Base-by-base conservation (phyloP, 2,797 vertebrate species). In the Sebastolobus alascanus region DNA sequence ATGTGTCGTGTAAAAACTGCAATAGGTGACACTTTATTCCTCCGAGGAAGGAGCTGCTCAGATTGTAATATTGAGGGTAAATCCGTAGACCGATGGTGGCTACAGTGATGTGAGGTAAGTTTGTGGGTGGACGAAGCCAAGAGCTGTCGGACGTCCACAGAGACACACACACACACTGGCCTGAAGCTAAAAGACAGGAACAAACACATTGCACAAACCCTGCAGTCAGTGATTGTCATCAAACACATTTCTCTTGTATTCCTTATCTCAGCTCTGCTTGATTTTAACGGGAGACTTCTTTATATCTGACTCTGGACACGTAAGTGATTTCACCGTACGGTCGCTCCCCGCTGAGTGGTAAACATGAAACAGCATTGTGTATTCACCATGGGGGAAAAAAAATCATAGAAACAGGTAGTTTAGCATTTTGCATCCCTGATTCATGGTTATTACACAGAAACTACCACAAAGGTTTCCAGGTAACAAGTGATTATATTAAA, bases 61-160 rank as follows among this genome's bases (percentile, higher is more conserved):
- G 16, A 71, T 80, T 75, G 76, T 35, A 64, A 88, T 82, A 83
- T 60, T 16, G 66, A 85, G 56, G 78, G 73, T 37, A 16, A 38
- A 67, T 73, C 22, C 70, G 61, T 27, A 4, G 70, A 61, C 31
- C 10, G 37, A 3, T 2, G 27, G 7, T 1, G 66, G 38, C 61
- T 31, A 3, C 11, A 67, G 76, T 50, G 52, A 73, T 69, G 69
- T 59, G 27, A 84, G 56, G 31, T 40, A 2, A 63, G 79, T 63
- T 70, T 80, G 69, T 67, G 68, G 46, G 60, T 46, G 40, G 73
- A 65, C 68, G 27, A 25, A 68, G 66, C 22, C 73, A 33, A 64
- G 33, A 68, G 59, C 59, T 50, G n/a, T 60, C 66, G 68, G 59
- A 46, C 74, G 63, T 82, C 56, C 16, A 38, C 20, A 60, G 43